These are phyloP conservation scores for Cichladusa arquata DNA, from an alignment of 2,113 vertebrate species.

Conservation along the genomic window DNA sequence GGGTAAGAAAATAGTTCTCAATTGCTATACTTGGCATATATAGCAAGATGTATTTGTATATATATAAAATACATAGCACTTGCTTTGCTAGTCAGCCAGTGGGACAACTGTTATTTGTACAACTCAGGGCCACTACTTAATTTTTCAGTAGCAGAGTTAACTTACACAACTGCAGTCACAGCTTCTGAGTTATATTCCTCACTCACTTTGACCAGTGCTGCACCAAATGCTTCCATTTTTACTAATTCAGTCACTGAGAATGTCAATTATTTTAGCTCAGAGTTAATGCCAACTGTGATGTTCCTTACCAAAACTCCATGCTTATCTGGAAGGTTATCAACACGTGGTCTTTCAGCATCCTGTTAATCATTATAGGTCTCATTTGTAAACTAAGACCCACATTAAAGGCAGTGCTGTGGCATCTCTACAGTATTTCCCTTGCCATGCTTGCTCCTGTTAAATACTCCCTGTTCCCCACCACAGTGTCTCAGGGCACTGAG, in stretches of 20 bases:
- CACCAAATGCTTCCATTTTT: constrained; percentile 49
- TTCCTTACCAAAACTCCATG: constrained; percentile 43
- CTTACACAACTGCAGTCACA: constrained; percentile 33
- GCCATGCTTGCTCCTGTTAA: neutral
- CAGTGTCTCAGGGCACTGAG: neutral
- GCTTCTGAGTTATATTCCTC: constrained; percentile 31
- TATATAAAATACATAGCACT: neutral
- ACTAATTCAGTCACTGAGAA: constrained; percentile 59
- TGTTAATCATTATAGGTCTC: constrained; percentile 16
- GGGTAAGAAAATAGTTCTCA: neutral
- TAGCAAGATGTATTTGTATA: too few relatives aligned
- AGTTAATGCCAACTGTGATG: constrained; percentile 44
- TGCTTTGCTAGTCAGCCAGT: neutral
- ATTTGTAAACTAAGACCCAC: neutral
- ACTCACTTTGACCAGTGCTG: constrained; percentile 46
- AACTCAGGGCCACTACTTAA: neutral
- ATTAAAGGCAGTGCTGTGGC: neutral
- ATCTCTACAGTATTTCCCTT: neutral
- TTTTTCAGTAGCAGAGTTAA: constrained; percentile 30
- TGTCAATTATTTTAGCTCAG: constrained; percentile 8
- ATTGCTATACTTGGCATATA: neutral
- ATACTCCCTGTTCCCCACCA: neutral
- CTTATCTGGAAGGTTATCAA: constrained; percentile 30
- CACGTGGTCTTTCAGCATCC: constrained; percentile 13
- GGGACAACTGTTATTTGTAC: neutral